Base-by-base conservation (phyloP, 1,140 invertebrate genomes). In the Pseudomyrmex sp. region DNA sequence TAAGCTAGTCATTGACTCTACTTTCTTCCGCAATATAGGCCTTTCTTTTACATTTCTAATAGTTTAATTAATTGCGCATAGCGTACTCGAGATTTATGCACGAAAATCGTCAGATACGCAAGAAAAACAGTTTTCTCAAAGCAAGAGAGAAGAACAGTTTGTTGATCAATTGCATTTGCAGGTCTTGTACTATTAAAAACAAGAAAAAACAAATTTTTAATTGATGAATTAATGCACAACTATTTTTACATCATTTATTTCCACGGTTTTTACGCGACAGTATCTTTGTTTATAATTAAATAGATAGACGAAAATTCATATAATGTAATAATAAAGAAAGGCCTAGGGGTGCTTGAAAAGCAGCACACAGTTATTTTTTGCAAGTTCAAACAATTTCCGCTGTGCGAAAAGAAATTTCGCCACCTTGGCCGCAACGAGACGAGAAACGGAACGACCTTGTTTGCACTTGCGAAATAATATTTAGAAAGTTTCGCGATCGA, bases 1-100 rank as follows among this genome's bases (percentile, higher is more conserved):
- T 91, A 92, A 93, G 87, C 92, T 92, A 93, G 92, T 93, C 92
- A 93, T 91, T 91, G 79, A 88, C 85, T 89, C 83, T 84, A 89
- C 85, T 90, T 89, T 87, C 86, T 76, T 65, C 46, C 82, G 70
- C 85, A 35, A 35, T 52, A 68, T 72, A 84, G 82, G 72, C 82
- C 85, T 85, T 87, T 89, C 77, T 87, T 88, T 85, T 74, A 65
- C 50, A 54, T 54, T 35, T 35, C 35, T 35, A 35, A 35, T 35
- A 35, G 35, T 35, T 35, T 48, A n/a, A 12, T 50, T 54, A 26
- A 56, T 2, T 3, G 23, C 9, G 15, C 20, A 63, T 9, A 7
- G 35, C 5, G 20, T 10, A 62, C n/a, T n/a, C 26, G 20, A 50
- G 20, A 74, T 74, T 61, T 69, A 26, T 26, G 46, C 46, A 62